Evolutionary conservation across 1,140 invertebrate species (phyloP), one percentile per base, ranked within the genome.

Genomic region (Macrobrachium rosenbergii): DNA sequence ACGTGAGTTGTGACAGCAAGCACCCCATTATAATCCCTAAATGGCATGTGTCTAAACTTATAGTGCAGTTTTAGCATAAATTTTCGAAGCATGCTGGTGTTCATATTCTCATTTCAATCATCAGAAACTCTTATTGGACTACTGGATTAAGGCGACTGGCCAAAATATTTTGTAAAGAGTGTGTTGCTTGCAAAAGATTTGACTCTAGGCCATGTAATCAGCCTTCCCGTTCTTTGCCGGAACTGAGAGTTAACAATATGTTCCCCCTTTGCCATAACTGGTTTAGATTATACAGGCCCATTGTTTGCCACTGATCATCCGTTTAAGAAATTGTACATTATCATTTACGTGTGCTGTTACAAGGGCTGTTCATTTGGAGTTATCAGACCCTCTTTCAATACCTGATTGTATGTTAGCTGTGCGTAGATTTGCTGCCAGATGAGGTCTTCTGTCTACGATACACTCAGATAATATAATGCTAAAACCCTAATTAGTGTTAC

Each of bases 401-500:
- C 45, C 10, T 77, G 75, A 28, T 77, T 43, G 45, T 52, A 28
- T 77, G 45, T 43, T 28, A 43, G 28, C 75, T 7, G n/a, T 77
- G 8, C 45, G 45, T 12, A 43, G 45, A 77, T 77, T 77, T 77
- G 19, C 75, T 77, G 23, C 75, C 10, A 77, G 75, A 43, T 19
- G 75, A 37, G 10, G 75, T 37, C 75, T 77, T 43, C 75, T 43
- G n/a, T 77, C 75, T 77, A 43, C 45, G 75, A 77, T 77, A 43
- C 45, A 77, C 19, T 77, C 45, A 77, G 75, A 77, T 77, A 77
- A 77, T 77, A n/a, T n/a, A n/a, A n/a, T n/a, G n/a, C n/a, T n/a
- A n/a, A n/a, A n/a, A n/a, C n/a, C n/a, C n/a, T n/a, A n/a, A n/a
- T n/a, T n/a, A n/a, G n/a, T n/a, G n/a, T n/a, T n/a, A n/a, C n/a